Percentiles rank a stretch among this genome's conserved stretches.
Conservation (phyloP, 2,888 invertebrate species). For the Coelopa pilipes region DNA sequence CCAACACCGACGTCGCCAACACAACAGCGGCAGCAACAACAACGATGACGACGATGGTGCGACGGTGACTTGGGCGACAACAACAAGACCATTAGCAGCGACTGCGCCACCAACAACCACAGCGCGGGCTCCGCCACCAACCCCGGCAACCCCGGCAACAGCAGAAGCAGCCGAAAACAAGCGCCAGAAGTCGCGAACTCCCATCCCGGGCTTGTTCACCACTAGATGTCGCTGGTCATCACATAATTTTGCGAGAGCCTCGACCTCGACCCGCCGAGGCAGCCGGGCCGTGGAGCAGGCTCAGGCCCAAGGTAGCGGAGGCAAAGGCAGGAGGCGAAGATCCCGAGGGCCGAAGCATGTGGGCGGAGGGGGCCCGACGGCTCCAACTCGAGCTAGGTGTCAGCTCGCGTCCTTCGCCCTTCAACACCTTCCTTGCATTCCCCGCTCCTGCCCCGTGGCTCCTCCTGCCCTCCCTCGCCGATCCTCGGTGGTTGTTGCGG, state of each 20-base stretch:
- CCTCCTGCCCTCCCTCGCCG: too few species aligned
- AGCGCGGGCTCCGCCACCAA: not conserved
- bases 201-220: slow-evolving; percentile 37
- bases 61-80: slow-evolving; percentile 19
- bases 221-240: slow-evolving; percentile 39
- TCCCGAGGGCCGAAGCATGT: too few species aligned
- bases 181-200: slow-evolving; percentile 9
- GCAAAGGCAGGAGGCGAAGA: too few species aligned
- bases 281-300: not conserved
- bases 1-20: too few species aligned
- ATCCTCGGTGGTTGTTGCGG: too few species aligned
- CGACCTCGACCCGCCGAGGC: not conserved
- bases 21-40: not conserved
- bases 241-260: slow-evolving; percentile 13
- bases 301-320: too few species aligned
- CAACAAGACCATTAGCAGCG: slow-evolving; percentile 9
- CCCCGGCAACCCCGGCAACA: not conserved
- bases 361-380: too few species aligned
- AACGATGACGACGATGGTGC: slow-evolving; percentile 12
- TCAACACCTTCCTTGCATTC: too few species aligned
- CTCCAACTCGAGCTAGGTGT: too few species aligned
- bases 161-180: slow-evolving; percentile 15
- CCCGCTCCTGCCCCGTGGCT: not conserved
- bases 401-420: too few species aligned
- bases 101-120: slow-evolving; percentile 12